Evolutionary conservation across 2,113 vertebrate species (phyloP).

Genomic region (Petrocephalus microphthalmus): DNA sequence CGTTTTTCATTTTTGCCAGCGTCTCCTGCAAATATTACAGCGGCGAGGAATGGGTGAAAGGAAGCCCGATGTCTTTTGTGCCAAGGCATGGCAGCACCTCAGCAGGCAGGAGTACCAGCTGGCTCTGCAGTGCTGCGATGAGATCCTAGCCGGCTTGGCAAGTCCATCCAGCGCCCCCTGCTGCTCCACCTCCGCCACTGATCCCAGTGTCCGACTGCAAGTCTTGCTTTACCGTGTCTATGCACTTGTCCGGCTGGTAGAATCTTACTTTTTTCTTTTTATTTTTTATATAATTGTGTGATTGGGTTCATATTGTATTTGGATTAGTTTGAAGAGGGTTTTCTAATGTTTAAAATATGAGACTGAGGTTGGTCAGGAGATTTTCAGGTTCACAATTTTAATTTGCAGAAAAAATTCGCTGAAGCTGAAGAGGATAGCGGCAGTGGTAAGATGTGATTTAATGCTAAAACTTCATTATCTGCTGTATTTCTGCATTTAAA

Average conservation of each 20-base stretch:
- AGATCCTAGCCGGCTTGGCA: background rate
- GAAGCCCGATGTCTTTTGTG: constrained; percentile 21
- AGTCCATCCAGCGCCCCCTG: background rate
- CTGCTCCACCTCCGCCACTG: background rate
- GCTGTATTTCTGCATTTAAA: background rate
- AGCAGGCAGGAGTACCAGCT: constrained; percentile 20
- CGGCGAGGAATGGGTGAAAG: constrained; percentile 20
- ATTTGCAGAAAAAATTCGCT: constrained; percentile 17
- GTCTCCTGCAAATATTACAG: background rate
- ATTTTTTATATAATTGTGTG: background rate
- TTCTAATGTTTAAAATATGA: background rate
- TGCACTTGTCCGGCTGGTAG: constrained; percentile 21
- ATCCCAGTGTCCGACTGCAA: background rate
- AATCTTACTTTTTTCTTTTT: background rate
- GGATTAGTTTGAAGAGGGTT: background rate
- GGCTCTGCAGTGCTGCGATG: constrained; percentile 22
- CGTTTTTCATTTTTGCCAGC: background rate
- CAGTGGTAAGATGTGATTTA: background rate
- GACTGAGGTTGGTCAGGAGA: background rate
- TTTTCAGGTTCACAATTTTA: background rate
- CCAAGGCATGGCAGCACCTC: constrained; percentile 16
- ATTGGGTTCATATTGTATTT: background rate
- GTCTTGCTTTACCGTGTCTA: constrained; percentile 17
- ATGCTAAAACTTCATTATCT: background rate
- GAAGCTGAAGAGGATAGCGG: constrained; percentile 23